Conservation (phyloP, 2,113 vertebrate genomes). For the Cyanoderma ruficeps region DNA sequence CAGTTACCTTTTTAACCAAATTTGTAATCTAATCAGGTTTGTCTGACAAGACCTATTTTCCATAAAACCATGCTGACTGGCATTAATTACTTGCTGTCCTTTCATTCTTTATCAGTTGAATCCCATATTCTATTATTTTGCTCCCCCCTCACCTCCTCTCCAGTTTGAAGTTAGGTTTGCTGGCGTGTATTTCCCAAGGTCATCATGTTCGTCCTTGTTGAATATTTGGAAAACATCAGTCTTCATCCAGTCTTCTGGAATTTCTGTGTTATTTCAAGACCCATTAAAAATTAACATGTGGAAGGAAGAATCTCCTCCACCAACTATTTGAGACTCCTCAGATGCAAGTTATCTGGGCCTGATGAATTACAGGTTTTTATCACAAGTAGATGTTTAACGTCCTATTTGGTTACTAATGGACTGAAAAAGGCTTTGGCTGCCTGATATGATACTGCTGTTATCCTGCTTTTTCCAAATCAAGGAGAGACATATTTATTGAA, state of each 20-base stretch:
- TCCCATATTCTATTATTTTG: slow-evolving; percentile 31
- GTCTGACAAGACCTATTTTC: slow-evolving; percentile 53
- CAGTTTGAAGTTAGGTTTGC: slow-evolving; percentile 16
- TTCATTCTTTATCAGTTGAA: slow-evolving; percentile 54
- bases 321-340: slow-evolving; percentile 39
- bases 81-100: slow-evolving; percentile 65
- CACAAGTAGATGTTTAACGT: slow-evolving; percentile 37
- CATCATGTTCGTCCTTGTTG: slow-evolving; percentile 16
- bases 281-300: slow-evolving; percentile 62
- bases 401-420: slow-evolving; percentile 66
- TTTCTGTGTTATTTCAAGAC: slow-evolving; percentile 53
- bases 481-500: slow-evolving; percentile 26
- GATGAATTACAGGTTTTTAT: slow-evolving; percentile 61
- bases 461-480: slow-evolving; percentile 4
- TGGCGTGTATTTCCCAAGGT: slow-evolving; percentile 55
- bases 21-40: slow-evolving; percentile 62
- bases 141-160: not conserved
- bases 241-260: slow-evolving; percentile 57
- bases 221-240: slow-evolving; percentile 11
- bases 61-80: slow-evolving; percentile 60
- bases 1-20: slow-evolving; percentile 30
- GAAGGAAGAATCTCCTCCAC: slow-evolving; percentile 22
- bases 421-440: slow-evolving; percentile 42
- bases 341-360: slow-evolving; percentile 35
- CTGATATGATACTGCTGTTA: slow-evolving; percentile 27